Base-by-base conservation (phyloP, 2,888 invertebrate species). In the Brachycybe producta region DNA sequence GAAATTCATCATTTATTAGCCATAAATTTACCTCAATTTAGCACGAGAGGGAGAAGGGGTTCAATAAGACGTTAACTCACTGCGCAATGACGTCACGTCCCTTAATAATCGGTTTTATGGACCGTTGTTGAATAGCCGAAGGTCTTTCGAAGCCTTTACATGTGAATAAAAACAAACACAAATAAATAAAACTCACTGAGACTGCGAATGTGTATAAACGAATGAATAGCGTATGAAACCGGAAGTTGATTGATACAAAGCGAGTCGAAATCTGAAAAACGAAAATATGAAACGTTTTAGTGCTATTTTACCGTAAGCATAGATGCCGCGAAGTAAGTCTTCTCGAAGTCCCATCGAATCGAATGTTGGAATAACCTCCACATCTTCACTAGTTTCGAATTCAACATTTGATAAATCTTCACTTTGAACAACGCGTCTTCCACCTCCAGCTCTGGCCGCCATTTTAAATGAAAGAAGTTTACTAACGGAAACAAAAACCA, bases 341-440 rank as follows among this genome's bases (percentile, higher is more conserved):
- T 97, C 94, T 50, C 86, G 78, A 35, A 98, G 76, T 36, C 84
- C 83, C 92, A 98, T 92, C 46, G 80, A 79, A 70, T 94, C 92
- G 68, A 98, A 98, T 47, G 91, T 90, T 52, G 92, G 88, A 54
- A 94, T 84, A 67, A 97, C 92, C 71, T 95, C 92, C 54, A 98
- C 94, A 82, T 95, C 95, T 76, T 98, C 97, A 64, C 92, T 94
- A 3, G 97, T 98, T 74, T 97, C 97, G 70, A 98, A 98, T 70
- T 97, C 95, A 32, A 97, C 90, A 71, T 92, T 91, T 53, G 91
- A 87, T 60, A 97, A 75, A 75, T 95, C 94, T 67, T 95, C 94
- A 36, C 63, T 60, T n/a, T n/a, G n/a, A 35, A 52, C 32, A 15
- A 21, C 41, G 3, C 42, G 41, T 19, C 48, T n/a, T 1, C 35